phyloP scores from a whole-genome alignment of 2,888 invertebrate genomes.

The Nyleta sp. region DNA sequence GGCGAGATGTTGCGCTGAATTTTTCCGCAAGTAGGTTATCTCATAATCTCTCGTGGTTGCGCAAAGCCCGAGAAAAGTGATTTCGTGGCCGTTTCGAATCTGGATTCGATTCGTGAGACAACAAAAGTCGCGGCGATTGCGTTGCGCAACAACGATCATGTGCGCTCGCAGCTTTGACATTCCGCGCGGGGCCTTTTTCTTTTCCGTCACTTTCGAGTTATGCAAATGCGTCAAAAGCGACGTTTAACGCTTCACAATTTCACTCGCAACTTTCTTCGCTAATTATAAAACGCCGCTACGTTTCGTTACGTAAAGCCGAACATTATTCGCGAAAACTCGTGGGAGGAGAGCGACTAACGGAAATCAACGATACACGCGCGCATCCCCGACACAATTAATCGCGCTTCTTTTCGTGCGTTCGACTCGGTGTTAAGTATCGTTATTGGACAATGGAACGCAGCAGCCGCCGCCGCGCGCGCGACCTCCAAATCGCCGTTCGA shows the following conservation, averaged over 20 bases:
- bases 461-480: too few species aligned
- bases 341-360: constrained; percentile 3
- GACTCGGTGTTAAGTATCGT: too few species aligned
- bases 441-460: too few species aligned
- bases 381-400: background rate
- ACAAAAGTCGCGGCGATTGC: constrained; percentile 30
- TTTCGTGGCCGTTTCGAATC: constrained; percentile 37
- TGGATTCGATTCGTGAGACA: constrained; percentile 35
- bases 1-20: constrained; percentile 33
- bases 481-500: too few species aligned
- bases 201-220: constrained; percentile 40
- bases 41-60: constrained; percentile 49
- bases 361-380: background rate
- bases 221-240: constrained; percentile 44
- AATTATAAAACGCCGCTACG: constrained; percentile 53
- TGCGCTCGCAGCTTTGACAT: constrained; percentile 22
- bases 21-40: constrained; percentile 42
- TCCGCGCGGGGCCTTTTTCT: constrained; percentile 15
- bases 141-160: constrained; percentile 29
- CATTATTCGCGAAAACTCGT: constrained; percentile 27
- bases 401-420: too few species aligned
- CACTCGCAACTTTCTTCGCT: constrained; percentile 52
- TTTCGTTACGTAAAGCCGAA: constrained; percentile 47
- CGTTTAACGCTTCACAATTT: constrained; percentile 39
- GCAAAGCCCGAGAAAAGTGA: constrained; percentile 25